Base-by-base conservation (phyloP, 2,797 vertebrate species). In the Atherinosoma microstoma region DNA sequence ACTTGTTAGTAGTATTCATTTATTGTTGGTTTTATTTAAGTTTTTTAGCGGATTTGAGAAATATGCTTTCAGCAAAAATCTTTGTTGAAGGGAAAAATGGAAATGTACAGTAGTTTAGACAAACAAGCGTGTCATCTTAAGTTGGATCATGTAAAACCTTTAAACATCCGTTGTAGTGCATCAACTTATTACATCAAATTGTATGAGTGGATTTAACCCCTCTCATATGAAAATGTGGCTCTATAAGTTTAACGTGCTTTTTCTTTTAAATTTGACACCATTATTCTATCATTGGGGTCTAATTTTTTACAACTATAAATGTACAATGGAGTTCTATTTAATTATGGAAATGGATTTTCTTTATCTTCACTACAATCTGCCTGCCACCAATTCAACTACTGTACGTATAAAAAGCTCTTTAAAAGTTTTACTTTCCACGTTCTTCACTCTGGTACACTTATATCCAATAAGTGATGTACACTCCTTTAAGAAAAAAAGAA, bases 381-480 rank as follows among this genome's bases (percentile, higher is more conserved):
- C 20, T n/a, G 6, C 45, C 2, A 20, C 20, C 45, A 47, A n/a
- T 20, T 47, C 45, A 47, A n/a, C 20, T 20, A n/a, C 18, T n/a
- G 16, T n/a, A 47, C 7, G 20, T 30, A 24, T 16, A 6, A 30
- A 56, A 64, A 56, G 58, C 62, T 40, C 20, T 58, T 57, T 69
- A 42, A 70, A 70, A 75, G 76, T 73, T 85, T 76, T 58, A 77
- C 77, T 77, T 68, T 60, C 66, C 38, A 35, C 69, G 74, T 56
- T 67, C 59, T 71, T 73, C 54, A 58, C 64, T 67, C 62, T 68
- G 76, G 61, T 57, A 56, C 76, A 66, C 67, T 70, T 65, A 18
- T 58, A 82, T 80, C 22, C 75, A 74, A 78, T 68, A 80, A 79
- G 60, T 67, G 69, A 83, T 64, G 78, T 53, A 49, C 70, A 76